Evolutionary conservation across 2,797 vertebrate genomes (phyloP), one percentile per base, ranked within the genome.

Genomic region (Distichodus sexfasciatus): DNA sequence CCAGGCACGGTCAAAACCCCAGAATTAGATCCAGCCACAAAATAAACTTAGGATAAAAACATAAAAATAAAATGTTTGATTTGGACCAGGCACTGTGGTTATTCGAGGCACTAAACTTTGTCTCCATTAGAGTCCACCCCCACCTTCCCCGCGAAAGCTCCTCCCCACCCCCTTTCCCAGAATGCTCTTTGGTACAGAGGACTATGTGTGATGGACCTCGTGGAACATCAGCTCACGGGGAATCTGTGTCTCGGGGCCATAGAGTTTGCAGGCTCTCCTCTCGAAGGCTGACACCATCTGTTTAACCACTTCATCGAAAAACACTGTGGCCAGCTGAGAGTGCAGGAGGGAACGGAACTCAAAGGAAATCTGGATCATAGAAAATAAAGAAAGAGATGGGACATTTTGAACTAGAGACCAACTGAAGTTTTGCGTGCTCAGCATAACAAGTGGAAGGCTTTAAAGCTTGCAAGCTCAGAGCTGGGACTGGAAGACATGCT

Each of bases 221-320:
- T 97, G 96, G 78, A 96, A 89, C 95, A 97, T 96, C 53, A 97
- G 89, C 81, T 97, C 95, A 0, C 90, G 94, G 9, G 96, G 96
- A 84, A 98, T 96, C 72, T 10, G 82, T 14, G 96, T 98, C 90
- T 97, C 95, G 0, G 93, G 90, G 8, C 96, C 95, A 0, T 95
- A 92, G 0, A 94, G 51, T 51, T 89, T 91, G 79, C 87, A 77
- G 2, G 96, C 94, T 46, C 93, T 92, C 28, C 91, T 90, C 82
- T 98, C 94, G 59, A 98, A 98, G 1, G 96, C 96, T 0, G 93
- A 89, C 1, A 98, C 96, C 94, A 94, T 98, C 86, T 97, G 94
- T 85, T 98, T 98, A 62, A 98, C 94, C 59, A 98, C 96, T 89
- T 98, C 93, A 14, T 98, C 96, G 2, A 98, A 98, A 88, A 98